Base-by-base conservation (phyloP, 2,797 vertebrate genomes). In the Carapus acus region DNA sequence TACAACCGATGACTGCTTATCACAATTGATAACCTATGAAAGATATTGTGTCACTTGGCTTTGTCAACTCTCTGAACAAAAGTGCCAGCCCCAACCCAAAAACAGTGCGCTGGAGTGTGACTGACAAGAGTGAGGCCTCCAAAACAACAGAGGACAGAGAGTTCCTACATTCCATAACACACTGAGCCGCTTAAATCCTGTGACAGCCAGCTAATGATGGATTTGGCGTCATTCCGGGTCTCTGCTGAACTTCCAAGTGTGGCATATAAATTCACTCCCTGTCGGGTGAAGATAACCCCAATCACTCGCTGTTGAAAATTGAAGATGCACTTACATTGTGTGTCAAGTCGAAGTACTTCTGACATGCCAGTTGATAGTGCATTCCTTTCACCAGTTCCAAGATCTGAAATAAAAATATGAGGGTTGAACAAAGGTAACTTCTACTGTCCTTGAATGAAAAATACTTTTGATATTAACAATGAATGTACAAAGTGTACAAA, bases 291-390 rank as follows among this genome's bases (percentile, higher is more conserved):
- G 48, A 49, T 8, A 2, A 43, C 57, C 54, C 42, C n/a, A 43
- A 59, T 60, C 72, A 71, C 6, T 62, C 34, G 6, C 22, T 4
- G 45, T 64, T 34, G 71, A 67, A 79, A 73, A 80, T 58, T 4
- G 67, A 83, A 67, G 16, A 59, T 60, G 27, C 76, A 87, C 94
- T 98, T 89, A 98, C 96, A 67, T 89, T 90, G 79, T 99, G 96
- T 0, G 89, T 93, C 82, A 96, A 75, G 83, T 98, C 95, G 46
- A 96, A 99, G 88, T 94, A 98, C 79, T 99, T 99, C 83, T 98
- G 96, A 83, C 96, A 99, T 38, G 96, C 96, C 81, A 98, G 85
- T 69, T 98, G 96, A 81, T 88, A 98, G 86, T 99, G 96, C 90
- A 94, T 93, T 52, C 94, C 94, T 85, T 96, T 97, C 63, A 98